These are phyloP conservation scores for Merodon equestris DNA, from an alignment of 2,888 invertebrate species.

Conservation along the genomic window DNA sequence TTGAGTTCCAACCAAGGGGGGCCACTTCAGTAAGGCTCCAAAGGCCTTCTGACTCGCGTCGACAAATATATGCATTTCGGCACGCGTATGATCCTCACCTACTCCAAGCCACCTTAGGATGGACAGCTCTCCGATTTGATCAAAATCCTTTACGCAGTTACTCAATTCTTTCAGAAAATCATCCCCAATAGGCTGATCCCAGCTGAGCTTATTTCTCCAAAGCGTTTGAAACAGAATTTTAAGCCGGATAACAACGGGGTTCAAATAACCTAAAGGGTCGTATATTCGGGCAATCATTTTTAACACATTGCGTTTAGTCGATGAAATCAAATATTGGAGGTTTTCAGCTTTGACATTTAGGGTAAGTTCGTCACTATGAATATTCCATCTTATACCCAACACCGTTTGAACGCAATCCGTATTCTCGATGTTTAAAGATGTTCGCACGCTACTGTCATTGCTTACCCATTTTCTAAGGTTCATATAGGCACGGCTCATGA, in stretches of 20 bases:
- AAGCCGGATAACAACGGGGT: constrained; percentile 9
- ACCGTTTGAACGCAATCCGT: no score
- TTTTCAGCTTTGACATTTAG: constrained; percentile 2
- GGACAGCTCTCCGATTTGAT: neutral
- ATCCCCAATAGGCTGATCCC: constrained; percentile 9
- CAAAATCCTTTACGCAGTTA: no score
- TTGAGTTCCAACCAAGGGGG: constrained; percentile 19
- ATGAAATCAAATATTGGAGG: neutral
- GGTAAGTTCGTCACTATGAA: constrained; percentile 11
- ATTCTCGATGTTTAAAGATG: no score
- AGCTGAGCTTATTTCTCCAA: constrained; percentile 18
- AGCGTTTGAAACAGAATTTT: constrained; percentile 19
- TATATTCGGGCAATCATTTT: constrained; percentile 8
- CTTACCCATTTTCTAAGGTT: constrained; percentile 27
- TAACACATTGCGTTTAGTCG: constrained; percentile 12
- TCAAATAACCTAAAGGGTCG: constrained; percentile 3
- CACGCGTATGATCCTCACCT: no score
- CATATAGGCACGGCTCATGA: constrained; percentile 24
- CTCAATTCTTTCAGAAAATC: no score
- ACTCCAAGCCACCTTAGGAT: no score
- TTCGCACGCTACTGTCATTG: constrained; percentile 8
- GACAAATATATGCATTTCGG: constrained; percentile 40
- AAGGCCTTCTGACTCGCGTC: constrained; percentile 42
- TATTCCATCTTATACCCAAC: constrained; percentile 18
- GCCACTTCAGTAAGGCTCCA: constrained; percentile 22